Percentiles rank a stretch among this genome's conserved stretches.
Conservation (phyloP, 2,888 invertebrate species). For the Drosophila formosana region DNA sequence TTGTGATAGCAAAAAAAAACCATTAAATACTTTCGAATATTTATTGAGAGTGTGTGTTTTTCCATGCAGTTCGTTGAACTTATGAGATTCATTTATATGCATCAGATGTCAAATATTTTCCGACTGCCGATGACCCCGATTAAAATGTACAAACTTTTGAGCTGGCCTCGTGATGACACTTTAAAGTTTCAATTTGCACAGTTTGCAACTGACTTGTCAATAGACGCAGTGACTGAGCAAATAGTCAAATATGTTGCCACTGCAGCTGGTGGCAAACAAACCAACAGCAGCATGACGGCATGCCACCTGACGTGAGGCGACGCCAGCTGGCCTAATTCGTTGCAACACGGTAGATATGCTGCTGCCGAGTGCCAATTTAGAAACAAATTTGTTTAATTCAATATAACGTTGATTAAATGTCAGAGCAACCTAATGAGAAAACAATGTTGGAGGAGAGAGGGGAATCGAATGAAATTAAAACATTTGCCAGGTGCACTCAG, state of each 20-base stretch:
- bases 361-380: conserved; percentile 46
- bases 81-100: not conserved
- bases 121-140: conserved; percentile 10
- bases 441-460: not conserved
- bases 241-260: conserved; percentile 46
- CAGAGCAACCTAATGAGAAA: conserved; percentile 32
- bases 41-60: not conserved
- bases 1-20: not conserved
- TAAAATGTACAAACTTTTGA: conserved; percentile 31
- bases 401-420: conserved; percentile 67
- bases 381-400: conserved; percentile 70
- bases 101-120: conserved; percentile 1
- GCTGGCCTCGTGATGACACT: conserved; percentile 19
- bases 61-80: not conserved
- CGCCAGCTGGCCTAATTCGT: conserved; percentile 30
- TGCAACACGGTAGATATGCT: not conserved
- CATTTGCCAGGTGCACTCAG: conserved; percentile 19
- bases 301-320: conserved; percentile 28
- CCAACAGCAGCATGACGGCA: conserved; percentile 11
- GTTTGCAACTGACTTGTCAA: conserved; percentile 41
- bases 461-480: conserved; percentile 34
- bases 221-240: conserved; percentile 38
- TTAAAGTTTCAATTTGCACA: conserved; percentile 61
- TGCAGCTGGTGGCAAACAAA: conserved; percentile 33
- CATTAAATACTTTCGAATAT: not conserved